Evolutionary conservation across 2,888 invertebrate species (phyloP), one percentile per base, ranked within the genome.

Genomic region (Timandra comae): DNA sequence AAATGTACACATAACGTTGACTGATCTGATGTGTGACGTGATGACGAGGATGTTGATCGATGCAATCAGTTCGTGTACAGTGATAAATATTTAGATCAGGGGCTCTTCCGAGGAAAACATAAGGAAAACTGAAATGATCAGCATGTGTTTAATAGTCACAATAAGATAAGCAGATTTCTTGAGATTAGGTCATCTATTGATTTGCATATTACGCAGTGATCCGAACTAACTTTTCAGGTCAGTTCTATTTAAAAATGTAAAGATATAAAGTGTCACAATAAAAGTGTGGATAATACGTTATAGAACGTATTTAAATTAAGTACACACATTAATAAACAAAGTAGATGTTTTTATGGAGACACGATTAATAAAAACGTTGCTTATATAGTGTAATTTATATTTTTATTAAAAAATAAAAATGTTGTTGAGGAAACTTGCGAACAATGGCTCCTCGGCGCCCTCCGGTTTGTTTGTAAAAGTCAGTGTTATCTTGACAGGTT

Each of bases 401-500:
- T n/a, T n/a, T n/a, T n/a, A n/a, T n/a, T n/a, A n/a, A n/a, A n/a
- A n/a, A n/a, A n/a, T n/a, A n/a, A n/a, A n/a, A n/a, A n/a, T n/a
- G n/a, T n/a, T n/a, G n/a, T 52, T 55, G 49, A 41, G 43, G 44
- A 51, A 59, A 49, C 50, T 50, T 51, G 56, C 48, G 63, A 70
- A 75, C 70, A 75, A 74, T 61, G 63, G 63, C 64, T 54, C 4
- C 16, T 16, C 16, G 11, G 11, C 24, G 11, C 24, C 53, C 53
- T 54, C 58, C 58, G 52, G 52, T 56, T 51, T 63, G 63, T 52
- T 24, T 24, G 64, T 67, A 80, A 75, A 81, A 73, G 73, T 59
- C 56, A 52, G 42, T 45, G 55, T 77, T 82, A 82, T 84, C 82
- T 76, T 77, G 81, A 79, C 76, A 77, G 66, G 77, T 82, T 80